Evolutionary conservation across 2,113 vertebrate genomes (phyloP).

Genomic region (cat (Felis catus)): DNA sequence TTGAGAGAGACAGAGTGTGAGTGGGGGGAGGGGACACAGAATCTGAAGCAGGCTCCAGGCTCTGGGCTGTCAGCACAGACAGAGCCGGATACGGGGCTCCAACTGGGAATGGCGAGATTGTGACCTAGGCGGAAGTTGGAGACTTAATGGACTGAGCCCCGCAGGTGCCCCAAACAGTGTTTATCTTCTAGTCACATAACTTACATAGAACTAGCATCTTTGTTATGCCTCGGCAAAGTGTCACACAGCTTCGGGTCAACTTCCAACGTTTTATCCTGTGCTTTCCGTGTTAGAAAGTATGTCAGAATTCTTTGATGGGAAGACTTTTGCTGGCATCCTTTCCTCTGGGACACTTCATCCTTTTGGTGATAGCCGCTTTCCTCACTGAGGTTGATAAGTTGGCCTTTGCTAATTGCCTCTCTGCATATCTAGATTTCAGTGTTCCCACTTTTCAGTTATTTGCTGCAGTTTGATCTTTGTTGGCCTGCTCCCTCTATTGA

Average conservation of each 20-base stretch:
- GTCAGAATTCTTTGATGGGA: neutral
- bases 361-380: neutral
- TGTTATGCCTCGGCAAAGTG: neutral
- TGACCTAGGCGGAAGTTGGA: too few species aligned
- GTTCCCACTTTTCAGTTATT: neutral
- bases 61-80: too few species aligned
- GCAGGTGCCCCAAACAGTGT: neutral
- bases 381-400: neutral
- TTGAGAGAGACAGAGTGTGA: too few species aligned
- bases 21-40: too few species aligned
- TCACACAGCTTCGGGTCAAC: neutral
- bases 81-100: too few species aligned
- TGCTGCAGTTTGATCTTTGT: neutral
- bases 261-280: neutral
- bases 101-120: too few species aligned
- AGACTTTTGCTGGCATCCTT: neutral
- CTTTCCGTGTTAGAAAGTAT: neutral
- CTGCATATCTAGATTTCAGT: neutral
- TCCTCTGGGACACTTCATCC: neutral
- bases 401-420: neutral
- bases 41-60: too few species aligned
- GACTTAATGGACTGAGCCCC: too few species aligned
- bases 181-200: neutral
- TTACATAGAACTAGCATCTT: neutral
- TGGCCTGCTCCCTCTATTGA: neutral